A percentile compares a stretch with the other conserved stretches of the same genome.
Conservation (phyloP, 2,113 vertebrate species). For the Plotosus lineatus region DNA sequence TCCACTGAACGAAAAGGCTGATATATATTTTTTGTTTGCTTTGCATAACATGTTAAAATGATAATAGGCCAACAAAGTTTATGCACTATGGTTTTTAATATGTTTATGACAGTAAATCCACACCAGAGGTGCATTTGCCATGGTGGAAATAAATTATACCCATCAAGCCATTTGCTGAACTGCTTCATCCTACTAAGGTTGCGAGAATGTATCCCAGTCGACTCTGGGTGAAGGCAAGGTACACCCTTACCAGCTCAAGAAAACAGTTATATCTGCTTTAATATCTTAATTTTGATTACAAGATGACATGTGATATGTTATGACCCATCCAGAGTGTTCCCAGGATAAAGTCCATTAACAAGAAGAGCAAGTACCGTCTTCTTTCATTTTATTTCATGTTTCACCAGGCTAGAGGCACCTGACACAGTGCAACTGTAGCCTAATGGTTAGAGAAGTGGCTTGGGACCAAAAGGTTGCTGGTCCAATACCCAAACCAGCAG, state of each 20-base stretch:
- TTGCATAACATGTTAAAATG: background rate
- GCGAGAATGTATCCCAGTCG: no score
- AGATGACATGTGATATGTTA: background rate
- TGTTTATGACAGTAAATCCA: background rate
- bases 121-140: background rate
- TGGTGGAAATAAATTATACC: no score
- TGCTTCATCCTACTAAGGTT: no score
- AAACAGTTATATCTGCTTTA: background rate
- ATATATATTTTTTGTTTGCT: background rate
- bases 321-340: background rate
- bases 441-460: no score
- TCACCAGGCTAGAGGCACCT: no score
- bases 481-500: no score
- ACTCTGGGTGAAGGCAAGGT: no score
- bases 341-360: background rate
- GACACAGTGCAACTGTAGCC: no score
- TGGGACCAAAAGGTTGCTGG: no score
- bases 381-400: no score
- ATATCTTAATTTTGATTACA: background rate
- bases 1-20: background rate
- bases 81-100: background rate
- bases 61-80: background rate
- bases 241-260: no score
- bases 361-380: background rate
- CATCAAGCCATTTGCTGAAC: no score